Percentiles rank a stretch among this genome's conserved stretches.
Evolutionary conservation across 2,113 vertebrate species (phyloP).

Genomic region (Haemorhous mexicanus): DNA sequence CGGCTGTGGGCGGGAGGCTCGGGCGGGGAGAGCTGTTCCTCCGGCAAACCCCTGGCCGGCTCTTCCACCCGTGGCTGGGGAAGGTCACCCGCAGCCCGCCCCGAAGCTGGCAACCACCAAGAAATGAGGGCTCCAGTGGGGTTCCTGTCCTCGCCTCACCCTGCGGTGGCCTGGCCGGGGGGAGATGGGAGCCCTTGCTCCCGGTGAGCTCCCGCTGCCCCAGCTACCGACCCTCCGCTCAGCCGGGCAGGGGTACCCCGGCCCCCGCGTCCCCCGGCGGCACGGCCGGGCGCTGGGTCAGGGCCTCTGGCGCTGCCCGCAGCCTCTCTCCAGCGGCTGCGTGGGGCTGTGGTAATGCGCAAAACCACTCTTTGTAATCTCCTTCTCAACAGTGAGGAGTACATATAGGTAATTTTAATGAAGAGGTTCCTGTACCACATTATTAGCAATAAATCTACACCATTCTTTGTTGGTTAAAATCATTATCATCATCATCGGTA

Average conservation of each 20-base stretch:
- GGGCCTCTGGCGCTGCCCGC: not conserved
- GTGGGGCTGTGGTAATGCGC: not conserved
- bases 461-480: constrained; percentile 88
- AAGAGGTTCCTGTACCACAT: constrained; percentile 85
- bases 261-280: not conserved
- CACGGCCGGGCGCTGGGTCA: not conserved
- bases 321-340: not conserved
- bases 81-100: not conserved
- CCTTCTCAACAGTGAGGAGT: constrained; percentile 68
- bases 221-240: not conserved
- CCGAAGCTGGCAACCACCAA: not conserved
- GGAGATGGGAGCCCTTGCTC: not conserved
- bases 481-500: constrained; percentile 88
- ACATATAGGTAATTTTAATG: constrained; percentile 82
- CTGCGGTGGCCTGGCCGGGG: not conserved
- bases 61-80: not conserved
- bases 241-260: not conserved
- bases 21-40: not conserved
- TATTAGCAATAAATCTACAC: constrained; percentile 91
- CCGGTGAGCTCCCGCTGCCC: not conserved
- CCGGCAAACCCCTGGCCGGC: not conserved
- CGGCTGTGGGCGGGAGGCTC: not conserved
- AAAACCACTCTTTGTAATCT: constrained; percentile 47
- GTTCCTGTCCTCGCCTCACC: not conserved
- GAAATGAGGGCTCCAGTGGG: not conserved